Percentiles rank a stretch among this genome's conserved stretches.
Conservation (phyloP, 2,797 vertebrate genomes). For the Erpetoichthys calabaricus region DNA sequence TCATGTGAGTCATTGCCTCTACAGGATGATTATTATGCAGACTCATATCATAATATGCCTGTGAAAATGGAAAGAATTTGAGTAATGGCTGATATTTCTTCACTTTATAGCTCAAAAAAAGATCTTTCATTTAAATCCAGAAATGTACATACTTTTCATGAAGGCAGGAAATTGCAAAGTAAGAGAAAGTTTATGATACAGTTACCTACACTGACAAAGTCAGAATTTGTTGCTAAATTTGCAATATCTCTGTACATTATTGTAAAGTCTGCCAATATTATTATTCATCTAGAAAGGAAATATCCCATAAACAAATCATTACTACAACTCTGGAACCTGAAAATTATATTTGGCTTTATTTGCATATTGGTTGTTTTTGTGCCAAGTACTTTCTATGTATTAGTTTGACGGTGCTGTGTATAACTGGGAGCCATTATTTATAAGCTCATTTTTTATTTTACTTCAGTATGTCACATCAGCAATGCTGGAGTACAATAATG, state of each 20-base stretch:
- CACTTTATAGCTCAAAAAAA: no score
- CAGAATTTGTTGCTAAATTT: no score
- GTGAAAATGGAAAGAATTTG: no score
- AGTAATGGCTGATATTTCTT: no score
- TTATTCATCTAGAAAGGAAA: no score
- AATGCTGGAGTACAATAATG: slow-evolving; percentile 5
- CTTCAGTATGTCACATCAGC: slow-evolving; percentile 4
- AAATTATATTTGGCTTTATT: slow-evolving; percentile 1
- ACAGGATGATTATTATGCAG: not conserved
- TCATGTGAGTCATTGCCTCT: not conserved
- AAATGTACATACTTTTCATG: not conserved
- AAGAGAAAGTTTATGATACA: no score
- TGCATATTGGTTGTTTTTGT: not conserved
- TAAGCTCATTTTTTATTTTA: slow-evolving; percentile 3
- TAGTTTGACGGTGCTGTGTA: slow-evolving; percentile 1
- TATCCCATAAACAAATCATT: not conserved
- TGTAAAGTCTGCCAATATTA: no score
- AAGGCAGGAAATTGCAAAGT: no score
- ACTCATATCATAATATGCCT: not conserved
- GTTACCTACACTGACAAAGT: no score
- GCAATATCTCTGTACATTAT: no score
- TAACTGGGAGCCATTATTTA: slow-evolving; percentile 4
- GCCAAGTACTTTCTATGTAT: slow-evolving; percentile 6
- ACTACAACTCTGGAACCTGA: not conserved
- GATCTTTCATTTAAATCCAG: no score